Evolutionary conservation across 2,113 vertebrate genomes (phyloP).

Genomic region (Bombycilla garrulus): DNA sequence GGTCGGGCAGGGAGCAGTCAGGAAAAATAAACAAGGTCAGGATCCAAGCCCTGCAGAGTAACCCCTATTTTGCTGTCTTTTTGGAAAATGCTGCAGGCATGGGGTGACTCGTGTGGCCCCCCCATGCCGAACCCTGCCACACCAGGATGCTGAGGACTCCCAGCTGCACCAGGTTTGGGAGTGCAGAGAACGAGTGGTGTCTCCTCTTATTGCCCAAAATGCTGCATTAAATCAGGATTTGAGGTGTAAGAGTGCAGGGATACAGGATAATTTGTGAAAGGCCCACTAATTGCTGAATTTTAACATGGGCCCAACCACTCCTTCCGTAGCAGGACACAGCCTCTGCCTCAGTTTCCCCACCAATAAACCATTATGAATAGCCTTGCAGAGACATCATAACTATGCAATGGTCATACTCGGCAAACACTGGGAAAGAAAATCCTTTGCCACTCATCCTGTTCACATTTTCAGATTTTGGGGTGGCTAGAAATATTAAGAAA

Average conservation of each 20-base stretch:
- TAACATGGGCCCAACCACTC: background rate
- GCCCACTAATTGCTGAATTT: background rate
- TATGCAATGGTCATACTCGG: background rate
- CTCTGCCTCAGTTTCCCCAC: constrained; percentile 12
- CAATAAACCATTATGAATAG: background rate
- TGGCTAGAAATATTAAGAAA: background rate
- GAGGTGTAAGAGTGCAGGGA: background rate
- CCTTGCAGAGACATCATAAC: background rate
- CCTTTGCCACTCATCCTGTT: background rate
- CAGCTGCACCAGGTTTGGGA: background rate
- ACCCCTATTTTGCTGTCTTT: background rate
- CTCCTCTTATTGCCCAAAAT: background rate
- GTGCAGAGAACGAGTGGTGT: fast-evolving
- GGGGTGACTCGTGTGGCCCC: fast-evolving
- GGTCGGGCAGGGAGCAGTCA: background rate
- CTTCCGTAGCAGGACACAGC: background rate
- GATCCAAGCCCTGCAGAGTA: background rate
- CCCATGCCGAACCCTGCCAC: background rate
- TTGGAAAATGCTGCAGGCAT: background rate
- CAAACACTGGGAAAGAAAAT: background rate
- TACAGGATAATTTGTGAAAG: background rate
- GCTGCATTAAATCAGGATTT: background rate
- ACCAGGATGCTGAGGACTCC: background rate
- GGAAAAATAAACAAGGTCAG: background rate
- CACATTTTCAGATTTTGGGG: background rate